Evolutionary conservation across 2,797 vertebrate genomes (phyloP), one percentile per base, ranked within the genome.

Genomic region (Lacerta bilineata): DNA sequence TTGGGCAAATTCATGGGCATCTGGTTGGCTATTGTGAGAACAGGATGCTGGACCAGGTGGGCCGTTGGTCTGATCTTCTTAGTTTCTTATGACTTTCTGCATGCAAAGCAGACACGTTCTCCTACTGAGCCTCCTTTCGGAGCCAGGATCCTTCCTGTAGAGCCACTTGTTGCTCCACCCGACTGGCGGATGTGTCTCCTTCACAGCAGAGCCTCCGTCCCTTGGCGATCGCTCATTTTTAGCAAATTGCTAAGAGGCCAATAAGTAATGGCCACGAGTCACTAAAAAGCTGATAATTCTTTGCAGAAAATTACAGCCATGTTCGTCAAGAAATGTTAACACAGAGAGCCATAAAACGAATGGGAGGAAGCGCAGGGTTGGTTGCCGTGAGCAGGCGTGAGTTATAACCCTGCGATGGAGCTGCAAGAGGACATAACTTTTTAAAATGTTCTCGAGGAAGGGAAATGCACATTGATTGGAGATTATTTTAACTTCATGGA

Each of bases 261-360:
- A 86, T 95, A 93, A 95, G 95, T 95, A 95, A 95, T 95, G 80
- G 90, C 83, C 89, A 90, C 27, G 3, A 96, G 96, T 96, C 94
- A 96, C 94, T 96, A 96, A 96, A 96, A 95, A 92, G 95, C 94
- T 90, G 94, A 95, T 95, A 91, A 94, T 95, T 91, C 95, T 91
- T 87, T 92, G 91, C 94, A 92, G 95, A 95, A 94, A 95, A 96
- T 96, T 94, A 95, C 94, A 90, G 46, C 80, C 88, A 89, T 94
- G 95, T 95, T 96, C 93, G 86, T 94, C 93, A 95, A 74, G 93
- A 90, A 94, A 93, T 94, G 95, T 95, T 96, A 96, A 96, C 72
- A 92, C 90, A 89, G 13, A 4, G 86, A 61, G 95, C 93, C 94
- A 91, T 95, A 95, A 96, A 96, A 96, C 20, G 92, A 95, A 95